phyloP scores from a whole-genome alignment of 2,797 vertebrate species.

The Buceros bicornis region DNA sequence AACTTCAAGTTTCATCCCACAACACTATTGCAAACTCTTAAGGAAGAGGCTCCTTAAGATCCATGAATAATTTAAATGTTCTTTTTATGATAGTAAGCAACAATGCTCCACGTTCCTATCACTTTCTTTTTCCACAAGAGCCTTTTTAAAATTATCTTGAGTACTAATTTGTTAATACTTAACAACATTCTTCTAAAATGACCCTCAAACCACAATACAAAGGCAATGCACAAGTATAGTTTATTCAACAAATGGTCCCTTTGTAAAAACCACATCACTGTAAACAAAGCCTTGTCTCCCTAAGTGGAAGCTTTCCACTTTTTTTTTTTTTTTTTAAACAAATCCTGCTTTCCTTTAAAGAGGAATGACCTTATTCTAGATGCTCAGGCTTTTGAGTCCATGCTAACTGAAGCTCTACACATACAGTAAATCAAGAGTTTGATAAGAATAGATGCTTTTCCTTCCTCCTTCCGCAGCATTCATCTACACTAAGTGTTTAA shows the following conservation, averaged over 20 bases:
- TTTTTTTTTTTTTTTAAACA: background rate
- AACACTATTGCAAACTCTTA: background rate
- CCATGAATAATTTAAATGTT: slow-evolving; percentile 2
- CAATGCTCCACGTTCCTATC: background rate
- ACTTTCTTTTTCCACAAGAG: background rate
- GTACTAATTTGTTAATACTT: slow-evolving; percentile 50
- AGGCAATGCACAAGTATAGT: slow-evolving; percentile 5
- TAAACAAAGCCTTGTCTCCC: slow-evolving; percentile 41
- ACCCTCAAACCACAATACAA: slow-evolving; percentile 20
- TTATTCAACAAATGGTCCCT: slow-evolving; percentile 43
- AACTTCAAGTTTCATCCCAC: background rate
- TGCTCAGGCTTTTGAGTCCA: slow-evolving; percentile 6
- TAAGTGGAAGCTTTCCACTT: slow-evolving; percentile 55
- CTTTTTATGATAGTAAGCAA: background rate
- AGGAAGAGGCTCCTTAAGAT: background rate
- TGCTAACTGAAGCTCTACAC: slow-evolving; percentile 9
- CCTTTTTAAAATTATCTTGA: background rate
- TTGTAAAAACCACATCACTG: slow-evolving; percentile 35
- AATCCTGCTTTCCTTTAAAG: slow-evolving; percentile 20
- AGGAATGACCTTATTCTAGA: slow-evolving; percentile 13
- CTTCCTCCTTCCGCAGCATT: background rate
- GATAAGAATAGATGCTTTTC: slow-evolving; percentile 25
- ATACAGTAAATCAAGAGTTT: background rate
- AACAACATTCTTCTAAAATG: slow-evolving; percentile 33
- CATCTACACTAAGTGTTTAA: slow-evolving; percentile 4